phyloP scores from a whole-genome alignment of 2,797 vertebrate species.

The Cyclura pinguis region DNA sequence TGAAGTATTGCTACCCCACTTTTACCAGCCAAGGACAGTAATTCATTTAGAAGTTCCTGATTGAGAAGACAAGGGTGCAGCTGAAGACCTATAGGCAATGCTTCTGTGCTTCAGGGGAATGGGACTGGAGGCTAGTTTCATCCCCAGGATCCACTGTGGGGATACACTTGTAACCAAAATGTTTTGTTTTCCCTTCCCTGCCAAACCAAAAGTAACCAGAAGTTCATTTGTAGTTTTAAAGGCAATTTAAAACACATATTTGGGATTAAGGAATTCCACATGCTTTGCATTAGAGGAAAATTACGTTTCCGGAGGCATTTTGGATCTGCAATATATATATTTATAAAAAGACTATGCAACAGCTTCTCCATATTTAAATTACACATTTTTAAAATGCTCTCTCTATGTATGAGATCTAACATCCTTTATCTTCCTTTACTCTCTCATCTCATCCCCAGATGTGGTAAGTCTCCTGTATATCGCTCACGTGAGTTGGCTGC shows the following conservation, averaged over 20 bases:
- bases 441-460: constrained; percentile 77
- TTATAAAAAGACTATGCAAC: neutral
- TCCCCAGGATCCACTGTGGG: neutral
- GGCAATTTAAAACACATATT: neutral
- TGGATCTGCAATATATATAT: neutral
- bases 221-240: neutral
- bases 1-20: neutral
- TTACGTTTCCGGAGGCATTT: no score
- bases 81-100: neutral
- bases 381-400: neutral
- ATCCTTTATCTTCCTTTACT: neutral
- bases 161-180: neutral
- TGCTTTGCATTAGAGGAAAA: neutral
- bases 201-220: neutral
- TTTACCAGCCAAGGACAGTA: neutral
- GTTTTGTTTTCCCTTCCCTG: neutral
- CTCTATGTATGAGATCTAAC: neutral
- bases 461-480: constrained; percentile 87
- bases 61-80: neutral
- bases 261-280: neutral
- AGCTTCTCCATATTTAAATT: neutral
- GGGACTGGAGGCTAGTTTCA: neutral
- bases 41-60: neutral
- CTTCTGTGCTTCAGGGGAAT: neutral
- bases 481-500: constrained; percentile 93